These are phyloP conservation scores for Druceiella hillmani DNA, from an alignment of 2,888 invertebrate species.

Conservation along the genomic window DNA sequence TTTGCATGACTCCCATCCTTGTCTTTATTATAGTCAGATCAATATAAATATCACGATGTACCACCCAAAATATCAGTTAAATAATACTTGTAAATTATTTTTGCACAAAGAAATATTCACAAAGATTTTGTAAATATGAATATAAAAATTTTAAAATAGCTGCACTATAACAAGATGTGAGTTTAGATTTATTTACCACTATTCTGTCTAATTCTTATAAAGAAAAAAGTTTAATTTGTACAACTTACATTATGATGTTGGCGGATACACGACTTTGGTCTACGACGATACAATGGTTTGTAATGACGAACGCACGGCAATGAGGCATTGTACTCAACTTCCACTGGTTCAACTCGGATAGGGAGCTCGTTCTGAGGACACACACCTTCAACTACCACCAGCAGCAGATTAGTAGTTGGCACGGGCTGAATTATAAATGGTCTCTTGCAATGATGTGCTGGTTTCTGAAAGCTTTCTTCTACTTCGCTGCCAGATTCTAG, in stretches of 20 bases:
- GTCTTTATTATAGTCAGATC: too few relatives aligned
- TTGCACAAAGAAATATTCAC: too few relatives aligned
- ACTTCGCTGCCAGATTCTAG: slow-evolving; percentile 39
- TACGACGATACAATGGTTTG: slow-evolving; percentile 58
- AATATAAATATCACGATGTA: too few relatives aligned
- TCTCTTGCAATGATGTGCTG: slow-evolving; percentile 40
- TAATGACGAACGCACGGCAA: slow-evolving; percentile 54
- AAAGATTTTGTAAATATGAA: too few relatives aligned
- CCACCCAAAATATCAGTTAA: too few relatives aligned
- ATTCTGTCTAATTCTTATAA: slow-evolving; percentile 2
- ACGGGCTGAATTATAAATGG: slow-evolving; percentile 72
- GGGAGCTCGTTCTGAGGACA: slow-evolving; percentile 51
- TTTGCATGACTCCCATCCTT: too few relatives aligned
- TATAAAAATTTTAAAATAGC: too few relatives aligned
- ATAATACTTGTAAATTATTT: too few relatives aligned
- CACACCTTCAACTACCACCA: slow-evolving; percentile 67
- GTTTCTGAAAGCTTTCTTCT: slow-evolving; percentile 48
- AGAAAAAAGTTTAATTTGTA: slow-evolving; percentile 3
- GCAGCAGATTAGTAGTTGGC: slow-evolving; percentile 70
- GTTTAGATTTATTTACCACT: too few relatives aligned
- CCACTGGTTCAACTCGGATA: slow-evolving; percentile 40
- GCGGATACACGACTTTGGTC: slow-evolving; percentile 71
- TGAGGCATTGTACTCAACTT: slow-evolving; percentile 53
- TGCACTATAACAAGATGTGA: slow-evolving; percentile 1
- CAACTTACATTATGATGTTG: slow-evolving; percentile 64